phyloP scores from a whole-genome alignment of 2,113 vertebrate species.

The Rhea pennata region DNA sequence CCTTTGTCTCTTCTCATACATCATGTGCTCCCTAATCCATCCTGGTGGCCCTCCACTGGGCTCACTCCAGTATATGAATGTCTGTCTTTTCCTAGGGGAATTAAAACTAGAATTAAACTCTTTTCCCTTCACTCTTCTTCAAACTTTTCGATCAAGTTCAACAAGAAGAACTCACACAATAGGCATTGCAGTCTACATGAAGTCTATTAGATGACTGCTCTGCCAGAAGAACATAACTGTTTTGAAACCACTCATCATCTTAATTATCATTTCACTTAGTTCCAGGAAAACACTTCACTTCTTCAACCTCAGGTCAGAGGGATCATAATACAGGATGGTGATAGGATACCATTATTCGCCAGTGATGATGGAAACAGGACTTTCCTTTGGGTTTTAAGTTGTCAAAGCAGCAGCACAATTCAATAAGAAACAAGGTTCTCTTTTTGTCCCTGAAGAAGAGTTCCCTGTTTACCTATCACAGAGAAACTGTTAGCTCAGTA shows the following conservation, averaged over 20 bases:
- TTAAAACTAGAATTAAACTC: neutral
- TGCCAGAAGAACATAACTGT: neutral
- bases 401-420: neutral
- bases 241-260: neutral
- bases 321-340: neutral
- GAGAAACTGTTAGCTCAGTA: neutral
- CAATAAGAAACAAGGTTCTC: neutral
- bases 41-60: neutral
- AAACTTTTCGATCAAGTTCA: neutral
- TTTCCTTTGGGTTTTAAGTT: neutral
- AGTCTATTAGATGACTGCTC: neutral
- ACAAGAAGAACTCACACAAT: neutral
- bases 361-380: neutral
- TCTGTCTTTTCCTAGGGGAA: neutral
- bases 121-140: rapidly evolving
- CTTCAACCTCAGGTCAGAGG: neutral
- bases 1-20: neutral
- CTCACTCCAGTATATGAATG: neutral
- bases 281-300: neutral
- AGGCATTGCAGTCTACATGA: neutral
- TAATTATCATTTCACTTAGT: neutral
- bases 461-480: neutral
- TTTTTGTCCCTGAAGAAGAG: neutral
- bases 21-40: rapidly evolving
- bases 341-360: neutral